Evolutionary conservation across 2,113 vertebrate genomes (phyloP).

Genomic region (Glareola pratincola): DNA sequence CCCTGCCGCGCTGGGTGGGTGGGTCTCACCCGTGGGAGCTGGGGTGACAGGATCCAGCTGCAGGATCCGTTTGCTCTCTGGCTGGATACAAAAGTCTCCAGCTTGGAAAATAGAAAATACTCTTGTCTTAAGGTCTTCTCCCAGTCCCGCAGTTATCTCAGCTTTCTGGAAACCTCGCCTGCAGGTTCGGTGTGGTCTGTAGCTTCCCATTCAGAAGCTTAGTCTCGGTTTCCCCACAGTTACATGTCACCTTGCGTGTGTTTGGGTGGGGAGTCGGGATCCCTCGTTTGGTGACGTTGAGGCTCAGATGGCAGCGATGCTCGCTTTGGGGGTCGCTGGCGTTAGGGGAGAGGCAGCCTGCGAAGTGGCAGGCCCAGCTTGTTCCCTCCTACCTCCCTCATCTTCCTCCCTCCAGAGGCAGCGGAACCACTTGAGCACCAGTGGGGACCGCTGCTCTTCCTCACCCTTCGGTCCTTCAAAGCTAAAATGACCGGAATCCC

Average conservation of each 20-base stretch:
- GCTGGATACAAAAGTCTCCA: not conserved
- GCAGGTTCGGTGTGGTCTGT: not conserved
- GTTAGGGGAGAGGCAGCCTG: not conserved
- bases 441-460: rapidly evolving
- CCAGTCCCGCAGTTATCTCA: rapidly evolving
- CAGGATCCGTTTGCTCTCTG: not conserved
- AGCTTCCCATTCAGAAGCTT: not conserved
- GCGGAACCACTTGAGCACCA: too few relatives aligned
- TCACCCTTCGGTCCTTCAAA: not conserved
- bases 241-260: rapidly evolving
- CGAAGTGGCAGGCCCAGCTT: not conserved
- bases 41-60: not conserved
- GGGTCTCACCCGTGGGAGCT: not conserved
- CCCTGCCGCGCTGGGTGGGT: rapidly evolving
- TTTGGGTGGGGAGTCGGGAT: not conserved
- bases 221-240: not conserved
- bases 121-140: not conserved
- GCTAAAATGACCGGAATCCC: not conserved
- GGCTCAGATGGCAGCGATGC: not conserved
- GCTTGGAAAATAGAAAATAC: not conserved
- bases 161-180: not conserved
- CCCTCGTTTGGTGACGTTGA: not conserved
- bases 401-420: not conserved
- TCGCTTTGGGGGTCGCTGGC: not conserved
- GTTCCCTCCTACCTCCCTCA: not conserved